Evolutionary conservation across 2,797 vertebrate genomes (phyloP).

Genomic region (Gobio occitaniae): DNA sequence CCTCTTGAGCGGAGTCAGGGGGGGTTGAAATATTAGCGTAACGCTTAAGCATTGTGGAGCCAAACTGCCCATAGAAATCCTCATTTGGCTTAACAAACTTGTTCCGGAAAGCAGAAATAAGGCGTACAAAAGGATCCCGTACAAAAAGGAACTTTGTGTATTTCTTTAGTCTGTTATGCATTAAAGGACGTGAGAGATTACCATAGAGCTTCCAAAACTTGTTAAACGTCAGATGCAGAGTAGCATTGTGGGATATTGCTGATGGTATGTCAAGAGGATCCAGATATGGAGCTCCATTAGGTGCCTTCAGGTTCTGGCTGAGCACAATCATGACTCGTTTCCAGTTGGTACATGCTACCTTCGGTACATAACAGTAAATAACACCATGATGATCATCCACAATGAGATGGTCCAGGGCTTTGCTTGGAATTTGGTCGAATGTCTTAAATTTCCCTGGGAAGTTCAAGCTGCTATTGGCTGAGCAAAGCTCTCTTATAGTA

Average conservation of each 20-base stretch:
- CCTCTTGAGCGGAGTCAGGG: slow-evolving; percentile 83
- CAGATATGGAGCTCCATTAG: slow-evolving; percentile 84
- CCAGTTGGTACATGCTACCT: slow-evolving; percentile 95
- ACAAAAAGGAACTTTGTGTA: slow-evolving; percentile 98
- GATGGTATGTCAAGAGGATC: slow-evolving; percentile 87
- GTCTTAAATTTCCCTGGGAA: slow-evolving; percentile 17
- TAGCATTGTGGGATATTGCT: slow-evolving; percentile 86
- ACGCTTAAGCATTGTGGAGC: slow-evolving; percentile 83
- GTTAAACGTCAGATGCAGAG: slow-evolving; percentile 81
- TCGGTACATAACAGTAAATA: slow-evolving; percentile 97
- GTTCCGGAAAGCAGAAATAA: slow-evolving; percentile 96
- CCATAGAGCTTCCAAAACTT: slow-evolving; percentile 85
- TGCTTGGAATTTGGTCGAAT: slow-evolving; percentile 82
- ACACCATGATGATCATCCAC: slow-evolving; percentile 91
- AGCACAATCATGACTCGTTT: slow-evolving; percentile 94
- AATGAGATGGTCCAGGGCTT: slow-evolving; percentile 89
- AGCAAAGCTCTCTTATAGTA: neutral
- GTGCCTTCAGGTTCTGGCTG: slow-evolving; percentile 84
- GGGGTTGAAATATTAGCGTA: slow-evolving; percentile 82
- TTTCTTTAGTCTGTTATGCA: slow-evolving; percentile 89
- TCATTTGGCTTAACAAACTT: slow-evolving; percentile 90
- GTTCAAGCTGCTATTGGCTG: neutral
- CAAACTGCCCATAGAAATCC: slow-evolving; percentile 87
- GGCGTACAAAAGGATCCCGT: slow-evolving; percentile 93
- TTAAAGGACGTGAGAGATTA: slow-evolving; percentile 65